A percentile compares a stretch with the other conserved stretches of the same genome.
Evolutionary conservation across 2,797 vertebrate species (phyloP).

Genomic region (Prunella strophiata): DNA sequence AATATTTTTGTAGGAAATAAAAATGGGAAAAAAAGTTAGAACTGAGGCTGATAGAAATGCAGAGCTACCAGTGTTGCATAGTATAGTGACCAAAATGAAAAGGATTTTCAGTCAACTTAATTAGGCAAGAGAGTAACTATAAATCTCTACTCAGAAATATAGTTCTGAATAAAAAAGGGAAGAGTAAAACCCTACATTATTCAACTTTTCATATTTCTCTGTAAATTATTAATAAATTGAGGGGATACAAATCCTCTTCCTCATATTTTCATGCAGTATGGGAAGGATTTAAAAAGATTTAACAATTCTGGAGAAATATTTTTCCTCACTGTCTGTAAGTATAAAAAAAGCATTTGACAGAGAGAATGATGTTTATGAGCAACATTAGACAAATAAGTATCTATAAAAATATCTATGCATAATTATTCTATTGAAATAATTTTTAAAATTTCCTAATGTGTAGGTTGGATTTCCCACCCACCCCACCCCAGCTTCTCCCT

Average conservation of each 20-base stretch:
- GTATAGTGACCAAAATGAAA: neutral
- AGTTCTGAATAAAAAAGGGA: neutral
- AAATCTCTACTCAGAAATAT: neutral
- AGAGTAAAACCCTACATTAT: neutral
- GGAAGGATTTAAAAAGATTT: neutral
- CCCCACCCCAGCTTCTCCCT: fast-evolving
- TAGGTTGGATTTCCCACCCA: fast-evolving
- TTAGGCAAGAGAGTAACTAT: neutral
- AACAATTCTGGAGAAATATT: neutral
- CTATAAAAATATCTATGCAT: neutral
- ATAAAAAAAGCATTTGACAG: neutral
- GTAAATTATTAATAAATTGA: neutral
- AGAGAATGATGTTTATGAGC: neutral
- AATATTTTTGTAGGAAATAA: neutral
- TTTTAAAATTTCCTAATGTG: neutral
- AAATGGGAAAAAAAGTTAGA: neutral
- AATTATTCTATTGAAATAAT: neutral
- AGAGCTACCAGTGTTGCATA: neutral
- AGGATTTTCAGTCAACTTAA: neutral
- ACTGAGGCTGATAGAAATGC: neutral
- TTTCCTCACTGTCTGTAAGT: neutral
- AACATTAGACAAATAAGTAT: neutral
- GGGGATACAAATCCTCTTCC: neutral
- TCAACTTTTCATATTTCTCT: neutral
- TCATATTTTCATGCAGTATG: neutral